Percentiles rank a stretch among this genome's conserved stretches.
Conservation (phyloP, 2,888 invertebrate genomes). For the Tachina fera region DNA sequence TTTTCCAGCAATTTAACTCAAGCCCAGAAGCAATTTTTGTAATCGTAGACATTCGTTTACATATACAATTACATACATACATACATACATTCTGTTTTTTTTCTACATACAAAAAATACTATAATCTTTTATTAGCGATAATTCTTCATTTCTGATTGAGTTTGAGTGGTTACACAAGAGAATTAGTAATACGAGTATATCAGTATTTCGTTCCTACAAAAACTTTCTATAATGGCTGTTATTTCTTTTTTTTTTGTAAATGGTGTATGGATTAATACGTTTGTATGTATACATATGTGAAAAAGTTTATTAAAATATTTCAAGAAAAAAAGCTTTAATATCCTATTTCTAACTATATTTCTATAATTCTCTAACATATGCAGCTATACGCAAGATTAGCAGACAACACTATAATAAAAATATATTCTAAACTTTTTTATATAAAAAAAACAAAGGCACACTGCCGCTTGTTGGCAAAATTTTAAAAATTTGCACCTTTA, state of each 20-base stretch:
- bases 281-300: no score
- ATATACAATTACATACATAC: slow-evolving; percentile 3
- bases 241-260: background rate
- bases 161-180: slow-evolving; percentile 66
- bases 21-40: slow-evolving; percentile 72
- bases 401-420: no score
- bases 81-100: background rate
- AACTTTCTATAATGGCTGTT: slow-evolving; percentile 32
- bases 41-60: slow-evolving; percentile 70
- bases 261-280: background rate
- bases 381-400: no score
- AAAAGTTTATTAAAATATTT: background rate
- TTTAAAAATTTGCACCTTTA: slow-evolving; percentile 17
- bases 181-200: slow-evolving; percentile 43
- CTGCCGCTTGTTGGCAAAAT: background rate
- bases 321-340: background rate
- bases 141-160: slow-evolving; percentile 72
- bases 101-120: slow-evolving; percentile 22
- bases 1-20: slow-evolving; percentile 50
- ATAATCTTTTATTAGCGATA: slow-evolving; percentile 67
- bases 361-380: background rate
- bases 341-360: background rate
- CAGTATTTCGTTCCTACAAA: slow-evolving; percentile 1
- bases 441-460: no score
- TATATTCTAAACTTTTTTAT: no score